Evolutionary conservation across 2,113 vertebrate genomes (phyloP).

Genomic region (Notarius lentiginosus): DNA sequence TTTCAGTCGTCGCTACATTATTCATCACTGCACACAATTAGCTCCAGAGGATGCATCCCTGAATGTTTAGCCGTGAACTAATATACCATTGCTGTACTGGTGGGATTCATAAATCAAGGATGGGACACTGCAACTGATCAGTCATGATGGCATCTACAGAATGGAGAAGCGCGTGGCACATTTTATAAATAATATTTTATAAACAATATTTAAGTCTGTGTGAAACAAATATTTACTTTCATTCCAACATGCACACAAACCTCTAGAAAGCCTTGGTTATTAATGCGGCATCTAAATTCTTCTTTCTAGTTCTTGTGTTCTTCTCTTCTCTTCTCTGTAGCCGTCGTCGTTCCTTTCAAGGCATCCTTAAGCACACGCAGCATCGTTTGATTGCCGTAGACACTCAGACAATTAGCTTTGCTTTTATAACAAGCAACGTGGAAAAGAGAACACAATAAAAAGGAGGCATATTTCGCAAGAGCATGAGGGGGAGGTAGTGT

Average conservation of each 20-base stretch:
- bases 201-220: constrained; percentile 1
- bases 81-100: constrained; percentile 11
- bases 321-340: background rate
- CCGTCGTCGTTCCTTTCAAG: constrained; percentile 6
- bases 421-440: constrained; percentile 57
- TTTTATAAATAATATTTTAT: background rate
- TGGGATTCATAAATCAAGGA: constrained; percentile 22
- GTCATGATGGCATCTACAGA: background rate
- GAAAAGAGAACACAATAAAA: constrained; percentile 24
- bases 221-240: constrained; percentile 15
- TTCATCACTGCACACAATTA: constrained; percentile 34
- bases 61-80: constrained; percentile 32
- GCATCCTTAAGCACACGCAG: background rate
- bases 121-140: background rate
- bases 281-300: background rate
- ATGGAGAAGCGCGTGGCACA: background rate
- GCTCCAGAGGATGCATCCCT: constrained; percentile 19
- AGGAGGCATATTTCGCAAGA: constrained; percentile 13
- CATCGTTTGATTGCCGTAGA: constrained; percentile 22
- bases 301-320: constrained; percentile 6
- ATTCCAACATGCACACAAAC: background rate
- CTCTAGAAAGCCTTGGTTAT: background rate
- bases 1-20: constrained; percentile 26
- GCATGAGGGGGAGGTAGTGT: background rate
- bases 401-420: constrained; percentile 37